phyloP scores from a whole-genome alignment of 2,113 vertebrate genomes.

The Caretta caretta region DNA sequence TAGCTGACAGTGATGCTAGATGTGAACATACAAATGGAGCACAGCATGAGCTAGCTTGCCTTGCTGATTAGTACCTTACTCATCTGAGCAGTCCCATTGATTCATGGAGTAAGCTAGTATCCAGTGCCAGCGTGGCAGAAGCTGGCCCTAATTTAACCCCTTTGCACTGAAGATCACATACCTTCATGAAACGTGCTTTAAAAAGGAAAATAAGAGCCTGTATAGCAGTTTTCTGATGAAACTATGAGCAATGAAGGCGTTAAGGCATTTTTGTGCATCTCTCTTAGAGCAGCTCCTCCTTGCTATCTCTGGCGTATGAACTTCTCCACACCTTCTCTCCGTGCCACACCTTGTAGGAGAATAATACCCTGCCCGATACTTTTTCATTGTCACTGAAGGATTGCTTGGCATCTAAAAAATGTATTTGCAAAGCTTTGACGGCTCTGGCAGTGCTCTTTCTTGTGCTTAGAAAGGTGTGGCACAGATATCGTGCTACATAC shows the following conservation, averaged over 20 bases:
- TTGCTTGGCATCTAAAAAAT: constrained; percentile 45
- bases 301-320: constrained; percentile 48
- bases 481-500: background rate
- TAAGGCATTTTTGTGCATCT: background rate
- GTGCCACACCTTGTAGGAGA: constrained; percentile 45
- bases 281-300: constrained; percentile 7
- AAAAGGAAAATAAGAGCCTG: background rate
- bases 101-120: background rate
- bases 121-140: background rate
- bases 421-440: background rate
- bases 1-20: background rate
- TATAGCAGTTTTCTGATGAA: background rate
- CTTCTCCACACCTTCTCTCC: constrained; percentile 50
- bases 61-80: background rate
- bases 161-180: accelerated
- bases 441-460: background rate
- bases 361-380: background rate
- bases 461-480: constrained; percentile 37
- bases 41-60: background rate
- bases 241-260: background rate
- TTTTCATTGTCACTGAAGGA: background rate
- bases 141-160: background rate
- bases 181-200: background rate
- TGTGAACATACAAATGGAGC: background rate
- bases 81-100: background rate